Conservation (phyloP, 2,113 vertebrate genomes). For the Sterna hirundo region DNA sequence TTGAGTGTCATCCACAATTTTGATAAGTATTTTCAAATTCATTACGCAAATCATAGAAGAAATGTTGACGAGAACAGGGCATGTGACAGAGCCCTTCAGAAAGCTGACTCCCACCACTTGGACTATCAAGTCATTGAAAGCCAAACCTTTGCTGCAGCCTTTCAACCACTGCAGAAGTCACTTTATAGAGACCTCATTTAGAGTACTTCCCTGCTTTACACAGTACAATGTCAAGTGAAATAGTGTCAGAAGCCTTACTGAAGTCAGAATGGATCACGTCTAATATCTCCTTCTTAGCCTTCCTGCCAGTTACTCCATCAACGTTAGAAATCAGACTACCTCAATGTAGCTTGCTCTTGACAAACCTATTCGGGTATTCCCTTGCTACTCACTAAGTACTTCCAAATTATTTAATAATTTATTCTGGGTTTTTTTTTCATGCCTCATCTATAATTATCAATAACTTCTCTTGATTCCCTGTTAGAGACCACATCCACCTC, state of each 20-base stretch:
- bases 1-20: not conserved
- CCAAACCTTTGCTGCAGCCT: not conserved
- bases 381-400: not conserved
- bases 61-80: not conserved
- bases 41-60: not conserved
- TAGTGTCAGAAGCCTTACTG: conserved; percentile 34
- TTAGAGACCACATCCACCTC: not conserved
- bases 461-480: not conserved
- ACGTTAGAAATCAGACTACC: not conserved
- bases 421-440: not conserved
- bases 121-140: not conserved
- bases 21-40: not conserved
- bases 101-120: not conserved
- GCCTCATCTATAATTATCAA: not conserved
- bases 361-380: conserved; percentile 1
- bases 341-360: not conserved
- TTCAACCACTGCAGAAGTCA: not conserved
- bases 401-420: not conserved
- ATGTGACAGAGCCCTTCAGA: not conserved
- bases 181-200: not conserved
- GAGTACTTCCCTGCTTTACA: not conserved
- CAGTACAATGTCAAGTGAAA: conserved; percentile 22
- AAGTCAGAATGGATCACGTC: conserved; percentile 33
- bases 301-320: not conserved
- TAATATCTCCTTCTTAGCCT: not conserved